Evolutionary conservation across 2,113 vertebrate genomes (phyloP).

Genomic region (Irena cyanogastra): DNA sequence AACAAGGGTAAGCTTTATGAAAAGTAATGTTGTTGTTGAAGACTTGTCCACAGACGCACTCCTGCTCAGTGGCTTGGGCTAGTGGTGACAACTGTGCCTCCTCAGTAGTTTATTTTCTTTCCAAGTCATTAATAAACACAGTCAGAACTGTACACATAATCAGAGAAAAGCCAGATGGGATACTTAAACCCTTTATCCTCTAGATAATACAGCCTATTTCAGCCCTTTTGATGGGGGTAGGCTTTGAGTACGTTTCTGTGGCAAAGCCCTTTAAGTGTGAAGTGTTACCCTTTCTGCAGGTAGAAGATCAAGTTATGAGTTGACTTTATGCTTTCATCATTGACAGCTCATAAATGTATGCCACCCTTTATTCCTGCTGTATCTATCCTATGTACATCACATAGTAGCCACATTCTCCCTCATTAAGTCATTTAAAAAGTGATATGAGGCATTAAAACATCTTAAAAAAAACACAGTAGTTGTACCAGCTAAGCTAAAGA

Average conservation of each 20-base stretch:
- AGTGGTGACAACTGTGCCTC: background rate
- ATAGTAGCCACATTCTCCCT: background rate
- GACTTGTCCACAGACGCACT: background rate
- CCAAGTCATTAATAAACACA: background rate
- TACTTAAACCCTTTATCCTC: background rate
- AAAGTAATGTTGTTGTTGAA: background rate
- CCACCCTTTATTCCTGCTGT: background rate
- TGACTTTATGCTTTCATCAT: background rate
- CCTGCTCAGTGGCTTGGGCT: background rate
- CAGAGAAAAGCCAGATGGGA: background rate
- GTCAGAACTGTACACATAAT: background rate
- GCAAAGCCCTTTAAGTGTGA: background rate
- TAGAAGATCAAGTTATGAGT: background rate
- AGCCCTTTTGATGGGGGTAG: background rate
- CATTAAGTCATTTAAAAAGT: background rate
- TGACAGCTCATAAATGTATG: background rate
- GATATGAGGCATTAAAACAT: background rate
- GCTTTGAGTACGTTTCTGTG: background rate
- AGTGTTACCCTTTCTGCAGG: background rate
- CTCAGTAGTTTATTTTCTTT: background rate
- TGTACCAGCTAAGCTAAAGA: background rate
- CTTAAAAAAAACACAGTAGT: background rate
- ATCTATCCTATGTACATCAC: background rate
- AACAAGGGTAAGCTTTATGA: slow-evolving; percentile 71
- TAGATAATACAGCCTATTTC: background rate